These are phyloP conservation scores for Geodia barretti DNA, from an alignment of 37 sponge, comb jelly and placozoan genomes.

Conservation along the genomic window DNA sequence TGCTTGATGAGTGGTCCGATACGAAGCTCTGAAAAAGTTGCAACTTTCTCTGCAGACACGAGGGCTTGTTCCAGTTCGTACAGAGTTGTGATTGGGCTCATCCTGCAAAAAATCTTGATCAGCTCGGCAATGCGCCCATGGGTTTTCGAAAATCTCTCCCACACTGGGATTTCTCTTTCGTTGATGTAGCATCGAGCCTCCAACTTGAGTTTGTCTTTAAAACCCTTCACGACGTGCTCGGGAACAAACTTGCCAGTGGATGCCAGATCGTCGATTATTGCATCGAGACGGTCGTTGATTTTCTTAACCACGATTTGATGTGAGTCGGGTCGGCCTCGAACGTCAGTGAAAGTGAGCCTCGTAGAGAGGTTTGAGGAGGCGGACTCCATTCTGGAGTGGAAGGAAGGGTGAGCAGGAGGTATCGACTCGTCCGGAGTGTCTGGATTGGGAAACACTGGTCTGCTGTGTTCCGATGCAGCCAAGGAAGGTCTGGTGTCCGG, in stretches of 20 bases:
- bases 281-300: slow-evolving; percentile 12
- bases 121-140: slow-evolving; percentile 43
- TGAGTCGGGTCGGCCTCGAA: not conserved
- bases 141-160: slow-evolving; percentile 5
- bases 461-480: too few relatives aligned
- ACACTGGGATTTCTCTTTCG: not conserved
- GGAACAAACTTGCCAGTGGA: slow-evolving; percentile 45
- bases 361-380: not conserved
- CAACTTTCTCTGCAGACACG: slow-evolving; percentile 9
- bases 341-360: not conserved
- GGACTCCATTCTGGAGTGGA: not conserved
- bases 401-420: not conserved
- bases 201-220: not conserved
- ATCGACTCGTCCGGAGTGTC: not conserved
- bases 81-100: slow-evolving; percentile 41
- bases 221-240: not conserved
- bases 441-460: not conserved
- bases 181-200: not conserved
- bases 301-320: not conserved
- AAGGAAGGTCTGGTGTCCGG: too few relatives aligned
- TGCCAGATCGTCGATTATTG: slow-evolving; percentile 20
- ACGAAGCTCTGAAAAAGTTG: slow-evolving; percentile 43
- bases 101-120: slow-evolving; percentile 42
- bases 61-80: slow-evolving; percentile 46
- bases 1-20: slow-evolving; percentile 63